These are phyloP conservation scores for Malurus splendens DNA, from an alignment of 2,797 vertebrate species.

Conservation along the genomic window DNA sequence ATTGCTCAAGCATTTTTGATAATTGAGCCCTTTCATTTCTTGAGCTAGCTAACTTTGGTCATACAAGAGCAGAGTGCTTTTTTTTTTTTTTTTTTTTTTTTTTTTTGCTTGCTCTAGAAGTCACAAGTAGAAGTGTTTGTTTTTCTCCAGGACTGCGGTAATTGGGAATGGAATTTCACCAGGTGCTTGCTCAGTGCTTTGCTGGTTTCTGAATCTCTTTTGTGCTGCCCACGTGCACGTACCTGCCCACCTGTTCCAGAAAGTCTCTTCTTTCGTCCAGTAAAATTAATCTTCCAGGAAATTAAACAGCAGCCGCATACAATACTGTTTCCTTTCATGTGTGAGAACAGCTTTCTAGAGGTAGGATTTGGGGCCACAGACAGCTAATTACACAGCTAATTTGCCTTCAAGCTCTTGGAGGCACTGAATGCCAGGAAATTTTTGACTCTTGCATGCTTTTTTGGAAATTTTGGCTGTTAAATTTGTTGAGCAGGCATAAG, in stretches of 20 bases:
- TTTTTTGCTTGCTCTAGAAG: background rate
- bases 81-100: background rate
- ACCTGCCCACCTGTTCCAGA: background rate
- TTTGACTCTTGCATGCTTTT: background rate
- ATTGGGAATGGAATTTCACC: background rate
- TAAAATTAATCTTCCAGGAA: constrained; percentile 26
- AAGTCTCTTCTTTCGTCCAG: background rate
- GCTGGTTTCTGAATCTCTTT: background rate
- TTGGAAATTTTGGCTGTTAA: background rate
- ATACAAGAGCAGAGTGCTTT: background rate
- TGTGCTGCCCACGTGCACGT: background rate
- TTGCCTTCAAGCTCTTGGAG: background rate
- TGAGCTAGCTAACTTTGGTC: background rate
- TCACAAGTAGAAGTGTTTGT: background rate
- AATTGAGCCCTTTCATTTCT: background rate
- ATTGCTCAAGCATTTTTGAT: background rate
- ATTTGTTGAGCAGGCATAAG: background rate
- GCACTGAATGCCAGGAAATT: background rate
- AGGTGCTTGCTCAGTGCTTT: background rate
- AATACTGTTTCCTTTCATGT: background rate
- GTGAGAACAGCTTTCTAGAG: background rate
- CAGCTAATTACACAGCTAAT: constrained; percentile 29
- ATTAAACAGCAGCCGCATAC: background rate
- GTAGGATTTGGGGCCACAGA: background rate
- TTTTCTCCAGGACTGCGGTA: background rate